Evolutionary conservation across 2,888 invertebrate species (phyloP), one percentile per base, ranked within the genome.

Genomic region (Linyphia triangularis): DNA sequence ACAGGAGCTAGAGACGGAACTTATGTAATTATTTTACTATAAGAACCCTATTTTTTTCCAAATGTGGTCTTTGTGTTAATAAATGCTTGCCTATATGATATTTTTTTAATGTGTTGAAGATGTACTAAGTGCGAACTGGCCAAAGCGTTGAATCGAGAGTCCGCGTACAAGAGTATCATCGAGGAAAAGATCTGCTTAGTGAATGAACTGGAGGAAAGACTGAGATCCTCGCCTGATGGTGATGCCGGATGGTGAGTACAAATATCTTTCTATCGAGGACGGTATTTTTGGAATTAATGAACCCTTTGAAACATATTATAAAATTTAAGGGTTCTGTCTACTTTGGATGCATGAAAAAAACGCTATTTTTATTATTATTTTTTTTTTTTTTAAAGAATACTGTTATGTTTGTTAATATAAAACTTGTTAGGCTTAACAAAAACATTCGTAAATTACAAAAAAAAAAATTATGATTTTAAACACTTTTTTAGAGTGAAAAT

Each of bases 81-180:
- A 43, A 43, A 13, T 2, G 43, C 13, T 19, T 22, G 0, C 59
- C 24, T 77, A 5, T 28, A 26, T 40, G 9, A 13, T 2, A 1
- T 3, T 9, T 3, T 61, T 22, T 61, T 2, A 2, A 3, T 61
- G 59, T 61, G 59, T 78, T 83, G 59, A 70, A 93, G 93, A 79
- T 91, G 91, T 5, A 92, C 92, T 19, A 93, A 93, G 91, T 92
- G 92, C 90, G 92, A 93, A 90, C 91, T 93, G 84, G 93, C 93
- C 33, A 92, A 92, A 89, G 92, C 92, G 77, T 90, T 93, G 90
- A 93, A 93, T 90, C 91, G 92, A 61, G 93, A 93, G 91, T 91
- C 92, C 3, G 91, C 91, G 26, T 92, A 92, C 89, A 92, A 92
- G 85, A 92, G 92, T 67, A 90, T 92, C 24, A 89, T 93, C 26